phyloP scores from a whole-genome alignment of 2,888 invertebrate species.

The Homarus gammarus region DNA sequence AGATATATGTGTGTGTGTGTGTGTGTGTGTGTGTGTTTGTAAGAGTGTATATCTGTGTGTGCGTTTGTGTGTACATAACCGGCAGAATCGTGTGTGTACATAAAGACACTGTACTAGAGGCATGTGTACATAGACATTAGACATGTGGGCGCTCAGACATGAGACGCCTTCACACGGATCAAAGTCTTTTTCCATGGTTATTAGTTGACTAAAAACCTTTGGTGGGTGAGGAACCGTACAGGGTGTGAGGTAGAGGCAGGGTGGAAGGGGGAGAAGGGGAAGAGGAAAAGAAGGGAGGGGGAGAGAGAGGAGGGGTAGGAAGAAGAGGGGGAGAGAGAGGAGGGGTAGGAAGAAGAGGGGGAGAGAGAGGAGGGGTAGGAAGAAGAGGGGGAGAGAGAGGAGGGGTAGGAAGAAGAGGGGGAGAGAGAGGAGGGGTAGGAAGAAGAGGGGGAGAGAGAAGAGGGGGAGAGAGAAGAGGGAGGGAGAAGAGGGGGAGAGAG shows the following conservation, averaged over 20 bases:
- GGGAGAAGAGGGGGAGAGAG: neutral
- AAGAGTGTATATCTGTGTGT: no score
- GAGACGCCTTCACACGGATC: neutral
- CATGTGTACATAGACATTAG: neutral
- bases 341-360: neutral
- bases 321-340: neutral
- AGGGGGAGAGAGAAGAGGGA: neutral
- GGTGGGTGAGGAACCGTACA: no score
- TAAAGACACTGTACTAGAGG: neutral
- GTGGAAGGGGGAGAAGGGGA: neutral
- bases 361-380: neutral
- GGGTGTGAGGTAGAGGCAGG: neutral
- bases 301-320: neutral
- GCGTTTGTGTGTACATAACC: no score
- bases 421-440: neutral
- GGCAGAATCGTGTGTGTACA: no score
- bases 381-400: constrained; percentile 3
- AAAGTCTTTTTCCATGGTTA: neutral
- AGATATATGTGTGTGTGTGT: no score
- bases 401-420: constrained; percentile 2
- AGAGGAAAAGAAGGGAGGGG: neutral
- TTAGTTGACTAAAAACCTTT: neutral
- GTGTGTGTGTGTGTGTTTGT: no score
- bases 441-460: neutral
- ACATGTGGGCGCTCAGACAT: neutral